Base-by-base conservation (phyloP, 2,113 vertebrate genomes). In the Sardina pilchardus region DNA sequence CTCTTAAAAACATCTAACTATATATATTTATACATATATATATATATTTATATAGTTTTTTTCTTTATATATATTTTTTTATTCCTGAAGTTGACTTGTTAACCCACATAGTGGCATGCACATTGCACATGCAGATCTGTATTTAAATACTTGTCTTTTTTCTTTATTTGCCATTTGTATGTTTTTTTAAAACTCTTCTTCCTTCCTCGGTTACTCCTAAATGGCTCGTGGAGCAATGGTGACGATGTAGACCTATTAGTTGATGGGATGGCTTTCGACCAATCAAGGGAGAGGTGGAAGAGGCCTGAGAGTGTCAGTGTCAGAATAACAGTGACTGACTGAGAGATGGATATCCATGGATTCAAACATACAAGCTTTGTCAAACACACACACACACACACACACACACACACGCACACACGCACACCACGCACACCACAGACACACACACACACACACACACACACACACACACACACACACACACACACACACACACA, bases 101-200 rank as follows among this genome's bases (percentile, higher is more conserved):
- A 95, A 92, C 93, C 94, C 95, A 96, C 94, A 93, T 92, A 94
- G 93, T 95, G 91, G 92, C 95, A 96, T 96, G 95, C 95, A 96
- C 95, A 93, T 94, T 89, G 94, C 95, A 96, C 95, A 96, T 96
- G 95, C 95, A 96, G 93, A 94, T 95, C 94, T 93, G 93, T 95
- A 93, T 94, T 94, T 94, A 96, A 94, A 94, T 94, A 94, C 93
- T 92, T 94, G 85, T 94, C 91, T 93, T 94, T 93, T 90, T 91
- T 93, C 90, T 92, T 94, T 92, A 93, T 91, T 94, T 93, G 90
- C 92, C 91, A 90, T 42, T 42, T 93, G 87, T 92, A 92, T 87
- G 86, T 82, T 92, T 85, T 87, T 81, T 82, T 85, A 59, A 17
- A 88, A 85, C 86, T 87, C 90, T 90, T 92, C 92, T 88, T 48